Evolutionary conservation across 2,113 vertebrate genomes (phyloP), one percentile per base, ranked within the genome.

Genomic region (Leptocoma aspasia): DNA sequence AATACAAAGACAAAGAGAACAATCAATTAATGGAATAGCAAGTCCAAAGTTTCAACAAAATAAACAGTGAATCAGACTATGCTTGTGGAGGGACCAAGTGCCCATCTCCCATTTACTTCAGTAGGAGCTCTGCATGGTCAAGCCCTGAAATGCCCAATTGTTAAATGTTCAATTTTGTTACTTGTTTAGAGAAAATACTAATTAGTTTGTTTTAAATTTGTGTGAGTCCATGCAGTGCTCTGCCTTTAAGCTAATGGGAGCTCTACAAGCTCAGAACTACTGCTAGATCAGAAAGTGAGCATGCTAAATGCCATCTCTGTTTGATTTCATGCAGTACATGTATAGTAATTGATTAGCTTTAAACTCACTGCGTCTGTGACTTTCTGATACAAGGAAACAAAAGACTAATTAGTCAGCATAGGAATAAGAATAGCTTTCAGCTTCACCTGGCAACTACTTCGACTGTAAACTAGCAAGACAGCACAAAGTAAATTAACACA

Each of bases 1-100:
- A 98, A 97, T 95, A 98, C 92, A 98, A 94, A 98, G 93, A 98
- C 93, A 96, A 95, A 98, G 95, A 98, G 72, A 98, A 98, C 64
- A 93, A 76, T 97, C 96, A 82, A 97, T 98, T 98, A 98, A 97
- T 96, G 96, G 97, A 95, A 95, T 27, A 92, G 84, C 90, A 92
- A 95, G 54, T 79, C 75, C 88, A 90, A 84, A 75, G n/a, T 90
- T 92, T 89, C 60, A 73, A 86, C 54, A 92, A 80, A 95, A 92
- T 72, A 96, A 96, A 78, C 8, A 95, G 79, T 85, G 96, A 93
- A 91, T 71, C 77, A 73, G n/a, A 60, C 37, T 82, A 73, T 8
- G 91, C 95, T 92, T 93, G 94, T 91, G 63, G 90, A 96, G 63
- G 83, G 59, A 87, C 57, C 56, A 63, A 64, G 52, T 47, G 52